These are phyloP conservation scores for Cossypha polioptera DNA, from an alignment of 2,797 vertebrate species.

Conservation along the genomic window DNA sequence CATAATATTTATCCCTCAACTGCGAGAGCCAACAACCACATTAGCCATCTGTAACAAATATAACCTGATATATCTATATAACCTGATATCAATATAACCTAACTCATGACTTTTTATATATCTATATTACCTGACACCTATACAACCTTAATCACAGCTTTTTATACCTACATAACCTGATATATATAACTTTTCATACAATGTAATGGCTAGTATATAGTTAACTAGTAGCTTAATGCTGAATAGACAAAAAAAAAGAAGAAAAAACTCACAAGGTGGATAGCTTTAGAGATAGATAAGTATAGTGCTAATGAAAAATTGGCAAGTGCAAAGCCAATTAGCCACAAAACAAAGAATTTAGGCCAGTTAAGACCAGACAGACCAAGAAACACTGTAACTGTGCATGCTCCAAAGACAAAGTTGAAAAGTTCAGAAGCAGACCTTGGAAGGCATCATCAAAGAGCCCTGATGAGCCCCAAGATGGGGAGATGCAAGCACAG, in stretches of 20 bases:
- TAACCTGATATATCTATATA: neutral
- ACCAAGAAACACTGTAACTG: neutral
- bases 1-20: too few relatives aligned
- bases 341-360: neutral
- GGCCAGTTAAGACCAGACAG: neutral
- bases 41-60: neutral
- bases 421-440: neutral
- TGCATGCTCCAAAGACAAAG: neutral
- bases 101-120: neutral
- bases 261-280: neutral
- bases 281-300: neutral
- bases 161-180: neutral
- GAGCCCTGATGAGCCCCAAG: too few relatives aligned
- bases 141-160: neutral
- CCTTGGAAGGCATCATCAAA: neutral
- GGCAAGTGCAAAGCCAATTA: neutral
- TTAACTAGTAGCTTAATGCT: neutral
- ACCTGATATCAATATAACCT: neutral
- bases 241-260: neutral
- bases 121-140: neutral
- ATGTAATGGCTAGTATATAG: neutral
- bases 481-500: neutral
- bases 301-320: neutral
- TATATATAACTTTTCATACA: neutral
- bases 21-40: too few relatives aligned